A percentile compares a stretch with the other conserved stretches of the same genome.
These are phyloP conservation scores for Mythimna pallens DNA, from an alignment of 2,888 invertebrate genomes.

Conservation along the genomic window DNA sequence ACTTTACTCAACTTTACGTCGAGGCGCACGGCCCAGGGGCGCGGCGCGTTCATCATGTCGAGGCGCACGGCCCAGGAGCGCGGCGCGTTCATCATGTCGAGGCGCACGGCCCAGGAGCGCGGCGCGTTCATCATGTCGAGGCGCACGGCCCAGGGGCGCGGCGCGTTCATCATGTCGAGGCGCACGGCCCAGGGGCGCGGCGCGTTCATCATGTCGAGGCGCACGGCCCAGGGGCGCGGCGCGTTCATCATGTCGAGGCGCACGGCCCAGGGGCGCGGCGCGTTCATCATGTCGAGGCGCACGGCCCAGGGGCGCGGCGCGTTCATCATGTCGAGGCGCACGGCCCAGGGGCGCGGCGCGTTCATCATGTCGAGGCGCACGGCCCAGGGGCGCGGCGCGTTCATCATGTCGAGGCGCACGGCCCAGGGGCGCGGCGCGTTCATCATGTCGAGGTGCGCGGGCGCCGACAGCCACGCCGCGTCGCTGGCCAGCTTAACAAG, in stretches of 20 bases:
- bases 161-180: constrained; percentile 95
- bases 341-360: constrained; percentile 93
- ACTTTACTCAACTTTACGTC: constrained; percentile 89
- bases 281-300: constrained; percentile 96
- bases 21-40: constrained; percentile 94
- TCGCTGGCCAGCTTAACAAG: constrained; percentile 90
- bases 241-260: constrained; percentile 94
- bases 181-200: too few species aligned
- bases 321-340: constrained; percentile 94
- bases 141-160: constrained; percentile 94
- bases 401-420: constrained; percentile 94
- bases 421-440: constrained; percentile 94
- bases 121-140: constrained; percentile 96
- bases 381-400: constrained; percentile 94
- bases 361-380: constrained; percentile 96
- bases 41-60: constrained; percentile 95
- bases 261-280: constrained; percentile 93
- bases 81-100: too few species aligned
- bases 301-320: too few species aligned
- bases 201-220: too few species aligned
- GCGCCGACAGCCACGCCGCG: constrained; percentile 95
- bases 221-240: too few species aligned
- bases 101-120: constrained; percentile 93
- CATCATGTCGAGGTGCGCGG: constrained; percentile 95
- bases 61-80: constrained; percentile 95